These are phyloP conservation scores for Gopherus flavomarginatus DNA, from an alignment of 2,113 vertebrate species.

Conservation along the genomic window DNA sequence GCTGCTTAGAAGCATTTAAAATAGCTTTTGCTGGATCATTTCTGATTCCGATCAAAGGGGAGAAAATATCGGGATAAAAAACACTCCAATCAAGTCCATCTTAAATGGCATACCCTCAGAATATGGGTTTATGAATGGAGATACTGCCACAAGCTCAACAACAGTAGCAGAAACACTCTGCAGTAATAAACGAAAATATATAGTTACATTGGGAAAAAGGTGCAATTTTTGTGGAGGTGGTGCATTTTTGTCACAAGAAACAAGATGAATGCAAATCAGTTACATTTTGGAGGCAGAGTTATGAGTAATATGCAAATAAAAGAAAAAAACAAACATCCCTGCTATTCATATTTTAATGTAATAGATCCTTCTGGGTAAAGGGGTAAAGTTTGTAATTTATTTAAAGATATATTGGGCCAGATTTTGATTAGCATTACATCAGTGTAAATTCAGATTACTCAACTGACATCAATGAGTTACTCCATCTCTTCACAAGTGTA, in stretches of 20 bases:
- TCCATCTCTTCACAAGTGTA: constrained; percentile 20
- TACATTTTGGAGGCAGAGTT: constrained; percentile 77
- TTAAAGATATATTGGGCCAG: constrained; percentile 32
- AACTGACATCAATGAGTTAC: neutral
- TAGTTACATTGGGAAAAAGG: constrained; percentile 56
- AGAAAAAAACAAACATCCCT: constrained; percentile 73
- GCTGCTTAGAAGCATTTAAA: constrained; percentile 67
- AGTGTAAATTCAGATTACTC: constrained; percentile 51
- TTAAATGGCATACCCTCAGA: constrained; percentile 57
- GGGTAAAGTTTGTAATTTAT: constrained; percentile 70
- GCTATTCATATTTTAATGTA: constrained; percentile 69
- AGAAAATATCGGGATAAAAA: constrained; percentile 56
- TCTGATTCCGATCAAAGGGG: constrained; percentile 60
- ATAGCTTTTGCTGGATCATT: constrained; percentile 67
- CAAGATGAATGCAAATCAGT: constrained; percentile 74
- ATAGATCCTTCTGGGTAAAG: constrained; percentile 64
- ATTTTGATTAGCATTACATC: constrained; percentile 60
- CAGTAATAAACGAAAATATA: constrained; percentile 73
- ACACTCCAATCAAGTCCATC: constrained; percentile 54
- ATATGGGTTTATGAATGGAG: constrained; percentile 40
- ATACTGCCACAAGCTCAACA: constrained; percentile 54
- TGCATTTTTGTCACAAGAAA: constrained; percentile 73
- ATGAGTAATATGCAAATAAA: constrained; percentile 81
- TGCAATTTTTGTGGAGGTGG: constrained; percentile 69
- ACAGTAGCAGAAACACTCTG: constrained; percentile 51